phyloP scores from a whole-genome alignment of 2,113 vertebrate genomes.

The Muscicapa adusta region DNA sequence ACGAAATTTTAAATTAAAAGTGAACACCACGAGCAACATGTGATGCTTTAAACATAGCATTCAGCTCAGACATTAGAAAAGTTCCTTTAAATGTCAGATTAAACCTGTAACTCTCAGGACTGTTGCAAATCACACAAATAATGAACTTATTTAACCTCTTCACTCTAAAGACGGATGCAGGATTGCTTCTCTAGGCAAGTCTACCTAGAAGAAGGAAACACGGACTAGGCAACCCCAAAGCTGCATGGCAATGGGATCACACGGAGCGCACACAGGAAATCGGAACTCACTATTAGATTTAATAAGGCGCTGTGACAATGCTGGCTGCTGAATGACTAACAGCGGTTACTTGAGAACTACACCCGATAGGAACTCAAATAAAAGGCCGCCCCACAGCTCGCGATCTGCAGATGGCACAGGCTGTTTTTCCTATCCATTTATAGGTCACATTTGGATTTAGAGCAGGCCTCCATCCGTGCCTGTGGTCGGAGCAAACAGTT shows the following conservation, averaged over 20 bases:
- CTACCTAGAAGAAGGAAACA: not conserved
- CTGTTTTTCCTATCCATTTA: constrained; percentile 61
- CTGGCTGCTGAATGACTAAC: not conserved
- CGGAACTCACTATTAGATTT: not conserved
- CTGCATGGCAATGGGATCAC: not conserved
- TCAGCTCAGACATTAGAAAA: not conserved
- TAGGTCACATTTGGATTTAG: constrained; percentile 32
- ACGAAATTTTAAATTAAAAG: not conserved
- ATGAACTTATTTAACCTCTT: not conserved
- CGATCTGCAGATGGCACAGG: not conserved
- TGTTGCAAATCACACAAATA: not conserved
- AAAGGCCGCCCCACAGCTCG: not conserved
- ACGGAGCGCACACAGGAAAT: not conserved
- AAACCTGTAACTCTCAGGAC: not conserved
- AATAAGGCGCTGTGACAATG: not conserved
- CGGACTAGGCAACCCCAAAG: fast-evolving
- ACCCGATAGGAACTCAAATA: not conserved
- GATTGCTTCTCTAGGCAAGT: not conserved
- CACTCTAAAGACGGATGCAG: not conserved
- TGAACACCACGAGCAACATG: fast-evolving
- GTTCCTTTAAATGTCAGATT: not conserved
- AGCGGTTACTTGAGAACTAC: not conserved
- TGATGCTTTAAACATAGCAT: not conserved
- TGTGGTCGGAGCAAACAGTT: not conserved
- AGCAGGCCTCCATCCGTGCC: not conserved